Base-by-base conservation (phyloP, 2,113 vertebrate genomes). In the Ascaphus truei region DNA sequence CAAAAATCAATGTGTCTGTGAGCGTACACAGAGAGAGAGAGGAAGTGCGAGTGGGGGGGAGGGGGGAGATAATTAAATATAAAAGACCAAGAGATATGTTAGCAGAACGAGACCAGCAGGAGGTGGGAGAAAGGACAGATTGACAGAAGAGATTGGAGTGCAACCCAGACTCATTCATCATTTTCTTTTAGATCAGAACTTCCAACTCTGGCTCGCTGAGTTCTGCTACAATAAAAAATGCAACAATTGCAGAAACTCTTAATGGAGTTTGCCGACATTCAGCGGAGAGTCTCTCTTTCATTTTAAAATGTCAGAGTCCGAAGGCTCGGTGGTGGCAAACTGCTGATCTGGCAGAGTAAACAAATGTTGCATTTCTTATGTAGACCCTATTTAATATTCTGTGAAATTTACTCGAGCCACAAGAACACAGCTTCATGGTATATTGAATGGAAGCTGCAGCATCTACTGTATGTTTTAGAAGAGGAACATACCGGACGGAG, bases 1-100 rank as follows among this genome's bases (percentile, higher is more conserved):
- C 67, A 61, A 71, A 71, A 71, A 71, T 71, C 67, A 61, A 71
- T 71, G 67, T 61, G 67, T 71, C 57, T 71, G 67, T 25, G 29
- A 71, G 67, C 45, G 61, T 61, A 71, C 57, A 71, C 43, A 33
- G 29, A 51, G 67, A 61, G 30, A 45, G 27, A 33, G 27, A 39
- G 62, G 25, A 34, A 30, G 56, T 33, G 37, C 43, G 43, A 45
- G 23, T n/a, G n/a, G n/a, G 56, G 45, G 37, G 56, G 43, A 45
- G 23, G 45, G 34, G 23, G 45, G 34, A 57, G 53, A 51, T 69
- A 37, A 68, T 68, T 55, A 68, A 59, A 68, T 59, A 50, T 39
- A 59, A 59, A 68, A 55, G 7, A 34, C 48, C 20, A 25, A 10
- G n/a, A 58, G 65, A 47, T 68, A 59, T 59, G 45, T 51, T 43